phyloP scores from a whole-genome alignment of 2,888 invertebrate genomes.

The Xanthorhoe designata region DNA sequence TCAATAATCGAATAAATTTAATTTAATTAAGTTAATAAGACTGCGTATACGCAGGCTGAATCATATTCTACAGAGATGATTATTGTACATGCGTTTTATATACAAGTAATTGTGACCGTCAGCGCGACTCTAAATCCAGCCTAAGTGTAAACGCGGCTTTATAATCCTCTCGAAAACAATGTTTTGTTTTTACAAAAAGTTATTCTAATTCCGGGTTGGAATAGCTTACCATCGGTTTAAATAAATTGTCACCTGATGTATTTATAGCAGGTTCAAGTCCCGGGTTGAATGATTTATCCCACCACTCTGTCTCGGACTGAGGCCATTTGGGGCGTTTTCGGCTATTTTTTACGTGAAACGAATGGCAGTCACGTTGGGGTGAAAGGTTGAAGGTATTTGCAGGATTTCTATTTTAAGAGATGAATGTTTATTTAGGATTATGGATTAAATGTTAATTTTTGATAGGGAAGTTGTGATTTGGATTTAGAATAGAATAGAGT shows the following conservation, averaged over 20 bases:
- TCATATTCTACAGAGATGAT: too few relatives aligned
- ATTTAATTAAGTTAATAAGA: too few relatives aligned
- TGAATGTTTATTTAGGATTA: slow-evolving; percentile 13
- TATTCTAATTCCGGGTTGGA: neutral
- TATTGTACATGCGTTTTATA: too few relatives aligned
- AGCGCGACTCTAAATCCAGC: too few relatives aligned
- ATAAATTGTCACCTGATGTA: slow-evolving; percentile 66
- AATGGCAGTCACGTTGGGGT: slow-evolving; percentile 27
- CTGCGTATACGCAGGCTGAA: too few relatives aligned
- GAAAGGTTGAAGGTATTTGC: slow-evolving; percentile 29
- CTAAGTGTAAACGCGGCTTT: too few relatives aligned
- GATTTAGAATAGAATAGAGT: too few relatives aligned
- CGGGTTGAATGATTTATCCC: slow-evolving; percentile 55
- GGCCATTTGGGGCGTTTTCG: slow-evolving; percentile 17
- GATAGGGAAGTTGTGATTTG: too few relatives aligned
- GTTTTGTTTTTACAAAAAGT: neutral
- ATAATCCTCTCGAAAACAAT: too few relatives aligned
- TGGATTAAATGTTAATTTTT: too few relatives aligned
- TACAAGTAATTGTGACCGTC: too few relatives aligned
- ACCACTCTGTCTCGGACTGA: slow-evolving; percentile 30
- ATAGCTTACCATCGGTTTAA: slow-evolving; percentile 40
- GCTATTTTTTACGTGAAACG: slow-evolving; percentile 26
- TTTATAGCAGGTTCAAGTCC: slow-evolving; percentile 60
- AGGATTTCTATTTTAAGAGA: slow-evolving; percentile 28
- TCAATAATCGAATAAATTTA: too few relatives aligned